Base-by-base conservation (phyloP, 64 coral and sea anemone genomes). In the Porites australiensis region DNA sequence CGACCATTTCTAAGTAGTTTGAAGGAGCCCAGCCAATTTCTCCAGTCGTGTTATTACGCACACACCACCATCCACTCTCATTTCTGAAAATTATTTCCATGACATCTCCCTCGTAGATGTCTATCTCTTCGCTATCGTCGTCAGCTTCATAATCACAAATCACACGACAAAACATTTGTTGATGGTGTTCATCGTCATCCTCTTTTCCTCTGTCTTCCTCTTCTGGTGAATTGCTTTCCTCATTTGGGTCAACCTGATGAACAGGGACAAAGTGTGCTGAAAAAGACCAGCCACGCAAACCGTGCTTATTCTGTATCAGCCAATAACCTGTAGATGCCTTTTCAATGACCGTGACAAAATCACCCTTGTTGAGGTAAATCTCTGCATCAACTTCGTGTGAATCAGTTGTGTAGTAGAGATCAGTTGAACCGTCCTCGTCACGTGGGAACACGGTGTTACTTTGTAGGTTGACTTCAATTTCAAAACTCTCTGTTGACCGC, bases 1-100 rank as follows among this genome's bases (percentile, higher is more conserved):
- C 64, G 21, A 90, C 14, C 10, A 51, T 67, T 62, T 93, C 46
- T 21, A 96, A 37, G 58, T 77, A 96, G 58, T 96, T 96, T 5
- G 94, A 96, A 13, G 94, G 94, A 5, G 90, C 94, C 94, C 94
- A 96, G 18, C 94, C 94, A 3, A 86, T 77, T 74, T 93, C 86
- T 5, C 89, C 90, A 37, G 27, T 37, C 13, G 74, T 79, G 5
- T 20, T 61, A 46, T 77, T 63, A 21, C 66, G 75, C 6, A 96
- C 77, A 43, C 80, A 75, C 94, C 94, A 96, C 94, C 94, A 96
- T 27, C 94, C 94, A 10, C 84, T 86, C 18, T 96, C 90, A 50
- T 82, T 72, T 18, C 85, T 90, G 51, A 83, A 55, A 55, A 96
- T 59, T 22, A 96, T 86, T n/a, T 89, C 84, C 68, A 92, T 75